These are phyloP conservation scores for Magallana gigas DNA, from an alignment of 1,140 invertebrate genomes.

Conservation along the genomic window DNA sequence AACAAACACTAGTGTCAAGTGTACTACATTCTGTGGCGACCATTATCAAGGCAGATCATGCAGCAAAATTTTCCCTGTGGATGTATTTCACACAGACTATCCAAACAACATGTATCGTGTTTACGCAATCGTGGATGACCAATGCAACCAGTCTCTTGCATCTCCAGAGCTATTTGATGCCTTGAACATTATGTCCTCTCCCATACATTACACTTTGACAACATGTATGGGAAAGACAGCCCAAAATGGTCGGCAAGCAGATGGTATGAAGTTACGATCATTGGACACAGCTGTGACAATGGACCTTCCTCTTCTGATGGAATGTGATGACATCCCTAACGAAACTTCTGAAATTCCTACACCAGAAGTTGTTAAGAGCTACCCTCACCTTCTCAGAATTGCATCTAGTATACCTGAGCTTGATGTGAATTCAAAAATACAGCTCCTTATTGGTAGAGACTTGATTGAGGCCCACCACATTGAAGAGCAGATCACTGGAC, in stretches of 20 bases:
- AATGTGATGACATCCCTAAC: constrained; percentile 48
- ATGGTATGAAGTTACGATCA: constrained; percentile 18
- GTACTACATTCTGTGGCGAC: constrained; percentile 18
- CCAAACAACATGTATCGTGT: constrained; percentile 41
- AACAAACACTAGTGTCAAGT: background rate
- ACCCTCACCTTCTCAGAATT: constrained; percentile 43
- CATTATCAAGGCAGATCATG: constrained; percentile 51
- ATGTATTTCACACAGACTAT: constrained; percentile 19
- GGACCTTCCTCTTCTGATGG: constrained; percentile 45
- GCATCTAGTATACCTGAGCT: constrained; percentile 45
- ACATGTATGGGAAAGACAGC: constrained; percentile 40
- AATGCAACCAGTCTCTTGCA: constrained; percentile 57
- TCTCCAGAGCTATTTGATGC: constrained; percentile 42
- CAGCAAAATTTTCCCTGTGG: constrained; percentile 49
- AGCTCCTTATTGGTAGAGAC: constrained; percentile 58
- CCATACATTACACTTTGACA: constrained; percentile 35
- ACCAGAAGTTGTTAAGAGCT: constrained; percentile 28
- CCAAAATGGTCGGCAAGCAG: constrained; percentile 22
- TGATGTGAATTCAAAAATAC: constrained; percentile 45
- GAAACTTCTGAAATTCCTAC: constrained; percentile 53
- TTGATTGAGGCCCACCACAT: constrained; percentile 58
- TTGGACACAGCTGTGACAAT: background rate
- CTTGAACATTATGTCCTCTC: constrained; percentile 7
- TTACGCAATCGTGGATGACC: constrained; percentile 62
- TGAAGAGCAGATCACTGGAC: constrained; percentile 48